Evolutionary conservation across 1,140 invertebrate genomes (phyloP).

Genomic region (Ips nitidus): DNA sequence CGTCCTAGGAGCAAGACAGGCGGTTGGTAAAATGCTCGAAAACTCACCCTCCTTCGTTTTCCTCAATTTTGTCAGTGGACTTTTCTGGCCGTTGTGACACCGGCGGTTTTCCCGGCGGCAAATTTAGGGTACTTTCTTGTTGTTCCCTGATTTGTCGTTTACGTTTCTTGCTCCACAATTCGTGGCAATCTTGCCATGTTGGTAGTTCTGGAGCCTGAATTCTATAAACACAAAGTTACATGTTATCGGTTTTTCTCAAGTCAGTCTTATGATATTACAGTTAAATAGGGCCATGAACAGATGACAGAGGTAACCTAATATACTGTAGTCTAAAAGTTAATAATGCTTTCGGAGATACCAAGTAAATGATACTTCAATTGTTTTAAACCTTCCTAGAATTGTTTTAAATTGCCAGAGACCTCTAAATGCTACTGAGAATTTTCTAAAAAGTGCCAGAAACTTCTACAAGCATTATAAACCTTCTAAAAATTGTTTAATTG

Average conservation of each 20-base stretch:
- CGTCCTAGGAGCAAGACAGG: constrained; percentile 17
- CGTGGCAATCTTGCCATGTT: constrained; percentile 98
- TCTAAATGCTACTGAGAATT: too few relatives aligned
- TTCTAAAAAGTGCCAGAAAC: too few relatives aligned
- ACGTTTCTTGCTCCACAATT: constrained; percentile 96
- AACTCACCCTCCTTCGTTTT: constrained; percentile 62
- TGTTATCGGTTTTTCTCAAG: not conserved
- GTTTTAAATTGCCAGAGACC: too few relatives aligned
- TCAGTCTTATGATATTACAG: too few relatives aligned
- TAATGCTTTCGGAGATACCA: too few relatives aligned
- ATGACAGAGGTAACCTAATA: too few relatives aligned
- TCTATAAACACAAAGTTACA: constrained; percentile 56
- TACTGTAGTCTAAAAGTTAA: too few relatives aligned
- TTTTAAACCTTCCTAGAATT: too few relatives aligned
- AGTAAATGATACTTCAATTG: too few relatives aligned
- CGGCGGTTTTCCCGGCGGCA: constrained; percentile 52
- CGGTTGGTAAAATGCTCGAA: not conserved
- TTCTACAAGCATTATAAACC: too few relatives aligned
- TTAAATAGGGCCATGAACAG: too few relatives aligned
- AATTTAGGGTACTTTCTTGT: constrained; percentile 61
- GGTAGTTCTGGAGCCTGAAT: constrained; percentile 83
- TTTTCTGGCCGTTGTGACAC: constrained; percentile 45
- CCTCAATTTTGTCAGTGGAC: constrained; percentile 54
- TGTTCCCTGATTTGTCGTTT: constrained; percentile 78
- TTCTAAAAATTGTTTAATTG: too few relatives aligned